Evolutionary conservation across 1,140 invertebrate genomes (phyloP), one percentile per base, ranked within the genome.

Genomic region (Bursaphelenchus mucronatus): DNA sequence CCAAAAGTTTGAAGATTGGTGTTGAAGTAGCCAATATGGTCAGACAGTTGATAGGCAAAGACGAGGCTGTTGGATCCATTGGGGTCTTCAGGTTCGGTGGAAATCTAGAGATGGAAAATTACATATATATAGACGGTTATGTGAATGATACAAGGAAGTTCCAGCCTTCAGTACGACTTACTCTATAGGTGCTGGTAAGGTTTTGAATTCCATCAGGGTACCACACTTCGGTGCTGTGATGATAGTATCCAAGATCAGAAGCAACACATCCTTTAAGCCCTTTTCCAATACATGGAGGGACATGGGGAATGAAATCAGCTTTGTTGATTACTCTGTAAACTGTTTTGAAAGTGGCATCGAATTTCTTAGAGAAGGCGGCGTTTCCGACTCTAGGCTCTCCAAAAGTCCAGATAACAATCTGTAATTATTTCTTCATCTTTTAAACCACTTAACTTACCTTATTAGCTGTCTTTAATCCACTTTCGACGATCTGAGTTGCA

Each of bases 351-450:
- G 21, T 13, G 21, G 41, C 39, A 41, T 70, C 64, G 19, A 70
- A 19, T 43, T 74, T 75, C 15, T 58, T 44, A 13, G 70, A 70
- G 50, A 75, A 73, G n/a, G 57, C 53, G 11, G 45, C 45, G 40
- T 72, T 63, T 46, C 70, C 70, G 11, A 75, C 64, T 55, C 70
- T 19, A 17, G 70, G 70, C 43, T 69, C 54, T 51, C 70, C 70
- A 56, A 72, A 66, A 1, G 71, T 74, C 13, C 66, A 43, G n/a
- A 72, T 30, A 21, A 50, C 52, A 13, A 68, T 52, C 69, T 68
- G 39, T 30, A 30, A 30, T 30, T 3, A 30, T 30, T 30, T 30
- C 30, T 30, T 30, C 5, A 30, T 5, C 5, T 30, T 30, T 30
- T 30, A 30, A 30, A 5, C 30, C 30, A 5, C n/a, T 30, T 30